Conservation (phyloP, 2,888 invertebrate genomes). For the Mythimna loreyi region DNA sequence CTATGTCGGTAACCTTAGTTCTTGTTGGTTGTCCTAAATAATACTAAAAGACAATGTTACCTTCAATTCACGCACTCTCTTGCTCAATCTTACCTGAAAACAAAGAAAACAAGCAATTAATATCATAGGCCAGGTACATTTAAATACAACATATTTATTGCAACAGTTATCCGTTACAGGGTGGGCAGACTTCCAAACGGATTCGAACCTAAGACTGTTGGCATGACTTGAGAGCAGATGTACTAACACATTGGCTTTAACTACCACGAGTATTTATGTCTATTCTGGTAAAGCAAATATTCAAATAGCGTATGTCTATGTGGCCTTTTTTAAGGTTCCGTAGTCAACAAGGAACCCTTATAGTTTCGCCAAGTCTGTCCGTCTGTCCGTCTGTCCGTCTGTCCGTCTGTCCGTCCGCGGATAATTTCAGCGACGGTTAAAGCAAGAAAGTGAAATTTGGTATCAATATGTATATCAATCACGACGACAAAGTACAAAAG, state of each 20-base stretch:
- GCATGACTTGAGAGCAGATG: slow-evolving; percentile 60
- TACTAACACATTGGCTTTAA: slow-evolving; percentile 48
- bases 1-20: too few species aligned
- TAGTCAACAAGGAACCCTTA: too few species aligned
- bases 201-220: slow-evolving; percentile 59
- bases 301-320: background rate
- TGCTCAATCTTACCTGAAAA: slow-evolving; percentile 72
- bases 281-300: slow-evolving; percentile 18
- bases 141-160: slow-evolving; percentile 42
- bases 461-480: too few species aligned
- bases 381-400: too few species aligned
- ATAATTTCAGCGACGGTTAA: too few species aligned
- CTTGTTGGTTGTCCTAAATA: too few species aligned
- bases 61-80: slow-evolving; percentile 30
- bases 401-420: too few species aligned
- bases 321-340: background rate
- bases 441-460: too few species aligned
- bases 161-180: slow-evolving; percentile 37
- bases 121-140: background rate
- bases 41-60: slow-evolving; percentile 20
- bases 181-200: slow-evolving; percentile 58
- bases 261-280: slow-evolving; percentile 48
- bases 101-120: slow-evolving; percentile 50
- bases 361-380: too few species aligned
- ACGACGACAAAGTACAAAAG: too few species aligned